These are phyloP conservation scores for Dicrurus megarhynchus DNA, from an alignment of 2,113 vertebrate genomes.

Conservation along the genomic window DNA sequence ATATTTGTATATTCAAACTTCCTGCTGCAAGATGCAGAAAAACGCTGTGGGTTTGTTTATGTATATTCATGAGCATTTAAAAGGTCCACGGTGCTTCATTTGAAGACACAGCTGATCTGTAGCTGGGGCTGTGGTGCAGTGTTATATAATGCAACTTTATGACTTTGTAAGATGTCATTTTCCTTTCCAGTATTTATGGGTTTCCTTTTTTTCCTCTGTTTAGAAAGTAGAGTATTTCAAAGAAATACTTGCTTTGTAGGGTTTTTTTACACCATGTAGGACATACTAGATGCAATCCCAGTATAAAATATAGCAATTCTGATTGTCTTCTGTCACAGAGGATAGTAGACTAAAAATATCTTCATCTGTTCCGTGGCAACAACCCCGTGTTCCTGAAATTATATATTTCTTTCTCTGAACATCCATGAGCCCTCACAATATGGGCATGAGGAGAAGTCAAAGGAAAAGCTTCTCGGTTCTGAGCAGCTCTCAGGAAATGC, in stretches of 20 bases:
- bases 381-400: not conserved
- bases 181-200: not conserved
- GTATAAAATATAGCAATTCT: not conserved
- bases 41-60: not conserved
- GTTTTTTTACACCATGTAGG: fast-evolving
- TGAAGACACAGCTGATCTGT: not conserved
- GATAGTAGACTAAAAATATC: not conserved
- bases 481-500: not conserved
- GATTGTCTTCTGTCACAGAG: not conserved
- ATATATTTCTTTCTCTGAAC: not conserved
- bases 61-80: not conserved
- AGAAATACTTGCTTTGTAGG: not conserved
- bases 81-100: not conserved
- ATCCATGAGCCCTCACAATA: not conserved
- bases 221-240: not conserved
- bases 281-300: not conserved
- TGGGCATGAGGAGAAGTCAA: not conserved
- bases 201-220: not conserved
- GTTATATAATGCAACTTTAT: slow-evolving; percentile 10
- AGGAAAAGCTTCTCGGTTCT: not conserved
- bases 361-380: not conserved
- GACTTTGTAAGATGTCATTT: not conserved
- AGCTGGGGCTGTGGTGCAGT: slow-evolving; percentile 41
- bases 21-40: not conserved
- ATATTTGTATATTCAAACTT: not conserved